A percentile compares a stretch with the other conserved stretches of the same genome.
Conservation (phyloP, 2,888 invertebrate genomes). For the Caenorhabditis sp. region DNA sequence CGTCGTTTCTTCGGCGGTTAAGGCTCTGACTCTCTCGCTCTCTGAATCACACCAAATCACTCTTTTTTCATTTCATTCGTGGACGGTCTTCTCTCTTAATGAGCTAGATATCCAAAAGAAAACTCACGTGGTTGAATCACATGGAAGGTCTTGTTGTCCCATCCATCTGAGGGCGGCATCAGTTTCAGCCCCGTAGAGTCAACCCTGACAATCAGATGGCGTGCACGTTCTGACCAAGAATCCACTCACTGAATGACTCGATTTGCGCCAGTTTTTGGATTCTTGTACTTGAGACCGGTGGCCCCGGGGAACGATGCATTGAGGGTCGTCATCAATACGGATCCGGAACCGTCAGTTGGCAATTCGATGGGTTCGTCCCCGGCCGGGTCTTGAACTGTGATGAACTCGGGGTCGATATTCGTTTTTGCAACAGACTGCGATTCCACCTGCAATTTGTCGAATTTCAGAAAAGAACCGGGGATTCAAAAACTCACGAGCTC, state of each 20-base stretch:
- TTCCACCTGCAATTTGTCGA: slow-evolving; percentile 36
- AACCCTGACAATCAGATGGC: too few species aligned
- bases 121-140: slow-evolving; percentile 81
- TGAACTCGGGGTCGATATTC: slow-evolving; percentile 27
- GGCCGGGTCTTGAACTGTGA: slow-evolving; percentile 43
- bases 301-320: slow-evolving; percentile 94
- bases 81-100: too few species aligned
- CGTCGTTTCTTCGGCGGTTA: slow-evolving; percentile 64
- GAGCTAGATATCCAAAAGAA: not conserved
- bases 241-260: too few species aligned
- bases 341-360: slow-evolving; percentile 68
- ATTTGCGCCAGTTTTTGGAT: slow-evolving; percentile 90
- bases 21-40: slow-evolving; percentile 60
- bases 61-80: slow-evolving; percentile 15
- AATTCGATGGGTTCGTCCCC: slow-evolving; percentile 74
- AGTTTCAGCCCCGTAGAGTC: slow-evolving; percentile 71
- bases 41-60: slow-evolving; percentile 53
- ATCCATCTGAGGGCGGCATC: slow-evolving; percentile 86
- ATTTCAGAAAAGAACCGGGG: not conserved
- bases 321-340: slow-evolving; percentile 86
- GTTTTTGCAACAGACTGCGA: slow-evolving; percentile 1
- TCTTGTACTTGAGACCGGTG: slow-evolving; percentile 95
- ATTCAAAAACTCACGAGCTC: slow-evolving; percentile 15
- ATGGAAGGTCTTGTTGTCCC: slow-evolving; percentile 86
- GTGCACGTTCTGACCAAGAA: too few species aligned